Base-by-base conservation (phyloP, 2,888 invertebrate species). In the Dicyrtoma fusca region DNA sequence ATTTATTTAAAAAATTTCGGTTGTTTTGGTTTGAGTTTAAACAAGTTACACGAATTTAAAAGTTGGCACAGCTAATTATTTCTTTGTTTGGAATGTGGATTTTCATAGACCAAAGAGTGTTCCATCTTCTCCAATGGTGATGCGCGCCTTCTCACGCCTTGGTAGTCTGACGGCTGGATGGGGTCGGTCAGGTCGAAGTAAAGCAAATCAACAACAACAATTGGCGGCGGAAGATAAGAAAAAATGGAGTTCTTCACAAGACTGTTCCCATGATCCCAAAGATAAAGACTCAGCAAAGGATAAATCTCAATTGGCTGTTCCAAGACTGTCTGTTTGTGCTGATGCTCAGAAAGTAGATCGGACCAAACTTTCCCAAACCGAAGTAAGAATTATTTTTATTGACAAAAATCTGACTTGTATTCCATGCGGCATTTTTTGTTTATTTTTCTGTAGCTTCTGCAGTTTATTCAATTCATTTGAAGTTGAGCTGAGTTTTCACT, bases 291-390 rank as follows among this genome's bases (percentile, higher is more conserved):
- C 74, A 19, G 71, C 73, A 4, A 90, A 89, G 82, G 92, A 92
- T 66, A 92, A 91, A 82, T 87, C 87, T 74, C 90, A 91, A 78
- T 85, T 94, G 76, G 92, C 91, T 42, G 92, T 95, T 51, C 94
- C 95, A 59, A 88, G 94, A 79, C 87, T 95, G 71, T 94, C 94
- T 77, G 94, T 95, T 69, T 95, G 95, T 84, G 95, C 95, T 34
- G 94, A 95, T 83, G 93, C 93, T 76, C 95, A 95, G 83, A 95
- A 95, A 86, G 94, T 95, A 23, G 95, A 95, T 84, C 88, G 94
- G 77, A 90, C 92, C 74, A 95, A 95, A 85, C 86, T 95, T 75
- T 94, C 94, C 68, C 95, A 95, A 86, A 94, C 94, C 79, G 95
- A 95, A 88, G 91, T 90, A 77, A 70, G 72, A 45, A 59, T 26